These are phyloP conservation scores for Sinodicranocentrus sp. DNA, from an alignment of 2,888 invertebrate species.

Conservation along the genomic window DNA sequence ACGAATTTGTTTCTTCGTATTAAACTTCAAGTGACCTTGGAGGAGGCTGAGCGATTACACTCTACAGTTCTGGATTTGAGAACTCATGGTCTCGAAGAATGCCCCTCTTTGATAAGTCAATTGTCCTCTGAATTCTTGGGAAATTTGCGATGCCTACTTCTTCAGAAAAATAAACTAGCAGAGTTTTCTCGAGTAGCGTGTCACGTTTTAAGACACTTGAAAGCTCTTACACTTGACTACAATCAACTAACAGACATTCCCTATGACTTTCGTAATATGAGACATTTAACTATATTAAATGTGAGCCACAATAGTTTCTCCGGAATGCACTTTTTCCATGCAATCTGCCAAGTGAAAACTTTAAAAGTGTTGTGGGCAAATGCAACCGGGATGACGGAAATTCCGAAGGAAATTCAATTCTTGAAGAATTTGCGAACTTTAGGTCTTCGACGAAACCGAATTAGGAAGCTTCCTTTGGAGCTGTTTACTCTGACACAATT, in stretches of 20 bases:
- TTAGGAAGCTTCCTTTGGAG: slow-evolving; percentile 9
- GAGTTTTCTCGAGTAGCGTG: slow-evolving; percentile 11
- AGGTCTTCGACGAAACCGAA: slow-evolving; percentile 35
- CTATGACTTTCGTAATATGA: slow-evolving; percentile 20
- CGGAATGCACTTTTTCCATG: slow-evolving; percentile 20
- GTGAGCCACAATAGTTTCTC: slow-evolving; percentile 59
- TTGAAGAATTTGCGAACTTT: slow-evolving; percentile 40
- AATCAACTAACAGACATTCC: slow-evolving; percentile 43
- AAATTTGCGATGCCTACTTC: slow-evolving; percentile 24
- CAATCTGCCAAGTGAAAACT: slow-evolving; percentile 46
- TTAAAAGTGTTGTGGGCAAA: slow-evolving; percentile 48
- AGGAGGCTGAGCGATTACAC: slow-evolving; percentile 30
- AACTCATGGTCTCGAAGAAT: slow-evolving; percentile 32
- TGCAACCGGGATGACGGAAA: slow-evolving; percentile 16
- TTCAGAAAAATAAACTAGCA: slow-evolving; percentile 32
- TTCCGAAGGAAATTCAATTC: slow-evolving; percentile 33
- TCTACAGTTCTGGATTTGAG: slow-evolving; percentile 26
- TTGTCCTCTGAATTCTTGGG: background rate
- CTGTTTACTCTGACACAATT: slow-evolving; percentile 2
- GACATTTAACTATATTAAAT: slow-evolving; percentile 39
- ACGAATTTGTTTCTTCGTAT: slow-evolving; percentile 14
- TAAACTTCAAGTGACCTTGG: slow-evolving; percentile 27
- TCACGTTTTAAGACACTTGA: background rate
- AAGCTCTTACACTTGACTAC: slow-evolving; percentile 31
- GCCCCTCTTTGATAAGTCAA: background rate